Evolutionary conservation across 2,113 vertebrate species (phyloP).

Genomic region (Variabilichromis moorii): DNA sequence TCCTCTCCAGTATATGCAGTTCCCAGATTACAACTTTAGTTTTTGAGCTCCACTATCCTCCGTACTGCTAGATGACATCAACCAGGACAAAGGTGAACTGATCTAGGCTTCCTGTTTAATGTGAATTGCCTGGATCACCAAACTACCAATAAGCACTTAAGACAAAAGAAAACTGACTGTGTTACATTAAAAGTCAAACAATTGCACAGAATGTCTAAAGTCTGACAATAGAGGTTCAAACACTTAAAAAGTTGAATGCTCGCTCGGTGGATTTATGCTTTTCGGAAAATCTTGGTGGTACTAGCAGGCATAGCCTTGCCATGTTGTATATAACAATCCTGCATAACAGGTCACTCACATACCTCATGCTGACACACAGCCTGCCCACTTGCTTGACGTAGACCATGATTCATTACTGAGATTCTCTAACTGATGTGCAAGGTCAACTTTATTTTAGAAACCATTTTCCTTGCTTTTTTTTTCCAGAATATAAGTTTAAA

Average conservation of each 20-base stretch:
- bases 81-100: neutral
- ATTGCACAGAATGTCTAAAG: neutral
- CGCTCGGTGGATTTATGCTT: neutral
- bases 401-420: slow-evolving; percentile 53
- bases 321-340: neutral
- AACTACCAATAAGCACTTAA: neutral
- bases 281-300: neutral
- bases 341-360: neutral
- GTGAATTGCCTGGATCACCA: neutral
- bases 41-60: neutral
- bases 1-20: neutral
- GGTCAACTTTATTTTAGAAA: slow-evolving; percentile 58
- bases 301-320: neutral
- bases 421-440: slow-evolving; percentile 43
- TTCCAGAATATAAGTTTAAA: neutral
- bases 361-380: slow-evolving; percentile 16
- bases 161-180: neutral
- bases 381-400: slow-evolving; percentile 18
- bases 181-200: neutral
- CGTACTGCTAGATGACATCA: neutral
- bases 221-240: neutral
- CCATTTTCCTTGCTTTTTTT: slow-evolving; percentile 13
- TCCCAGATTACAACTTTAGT: neutral
- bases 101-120: neutral
- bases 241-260: neutral